Conservation (phyloP, 2,113 vertebrate species). For the Corapipo altera region DNA sequence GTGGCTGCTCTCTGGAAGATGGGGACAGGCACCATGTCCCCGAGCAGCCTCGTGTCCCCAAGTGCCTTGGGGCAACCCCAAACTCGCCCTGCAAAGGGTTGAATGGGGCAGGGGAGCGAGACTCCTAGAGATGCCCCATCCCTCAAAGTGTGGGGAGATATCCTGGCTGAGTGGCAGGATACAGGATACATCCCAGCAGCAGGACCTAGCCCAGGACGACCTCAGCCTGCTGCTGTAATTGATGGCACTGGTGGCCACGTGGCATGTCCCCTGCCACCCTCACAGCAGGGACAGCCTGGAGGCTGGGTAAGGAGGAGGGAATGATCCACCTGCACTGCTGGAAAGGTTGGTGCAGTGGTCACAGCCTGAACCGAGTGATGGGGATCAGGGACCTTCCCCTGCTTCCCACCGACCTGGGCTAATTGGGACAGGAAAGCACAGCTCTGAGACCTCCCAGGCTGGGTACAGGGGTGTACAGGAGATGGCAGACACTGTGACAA, state of each 20-base stretch:
- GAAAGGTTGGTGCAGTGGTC: accelerated
- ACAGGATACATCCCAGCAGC: not conserved
- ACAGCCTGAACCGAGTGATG: accelerated
- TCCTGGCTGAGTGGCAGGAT: not conserved
- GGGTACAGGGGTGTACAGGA: accelerated
- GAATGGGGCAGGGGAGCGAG: not conserved
- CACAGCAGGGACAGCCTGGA: not conserved
- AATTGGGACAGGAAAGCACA: not conserved
- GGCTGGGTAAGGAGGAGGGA: not conserved
- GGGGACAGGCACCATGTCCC: not conserved
- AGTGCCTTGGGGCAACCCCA: not conserved
- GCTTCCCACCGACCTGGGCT: not conserved
- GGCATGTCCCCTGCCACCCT: not conserved
- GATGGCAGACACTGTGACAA: accelerated
- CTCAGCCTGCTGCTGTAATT: accelerated
- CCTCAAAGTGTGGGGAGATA: accelerated
- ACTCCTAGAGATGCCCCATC: not conserved
- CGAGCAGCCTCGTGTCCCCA: not conserved
- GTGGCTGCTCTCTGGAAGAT: not conserved
- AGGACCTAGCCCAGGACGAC: not conserved
- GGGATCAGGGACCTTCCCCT: not conserved
- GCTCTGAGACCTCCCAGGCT: not conserved
- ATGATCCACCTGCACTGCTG: not conserved
- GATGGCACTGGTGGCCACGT: not conserved
- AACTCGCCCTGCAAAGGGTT: accelerated